These are phyloP conservation scores for Montipora sp. DNA, from an alignment of 64 coral and sea anemone species.

Conservation along the genomic window DNA sequence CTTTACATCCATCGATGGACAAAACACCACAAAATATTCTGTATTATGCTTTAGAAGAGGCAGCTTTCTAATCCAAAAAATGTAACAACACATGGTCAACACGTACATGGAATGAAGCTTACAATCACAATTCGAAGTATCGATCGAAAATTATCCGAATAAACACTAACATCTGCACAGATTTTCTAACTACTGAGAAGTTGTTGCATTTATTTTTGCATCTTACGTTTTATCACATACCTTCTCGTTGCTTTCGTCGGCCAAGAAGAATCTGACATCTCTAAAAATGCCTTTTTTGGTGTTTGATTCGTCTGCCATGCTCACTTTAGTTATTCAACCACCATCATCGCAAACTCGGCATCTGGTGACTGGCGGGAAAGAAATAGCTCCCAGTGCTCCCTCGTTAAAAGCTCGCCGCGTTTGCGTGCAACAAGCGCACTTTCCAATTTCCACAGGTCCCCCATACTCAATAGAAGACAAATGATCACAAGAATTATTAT, in stretches of 20 bases:
- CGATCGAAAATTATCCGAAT: neutral
- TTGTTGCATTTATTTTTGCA: neutral
- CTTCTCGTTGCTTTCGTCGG: constrained; percentile 45
- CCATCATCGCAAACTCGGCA: constrained; percentile 16
- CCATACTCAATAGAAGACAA: too few species aligned
- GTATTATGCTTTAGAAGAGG: too few species aligned
- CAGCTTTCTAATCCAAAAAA: neutral
- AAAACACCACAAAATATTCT: too few species aligned
- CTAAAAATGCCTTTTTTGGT: constrained; percentile 26
- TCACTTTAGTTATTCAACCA: neutral
- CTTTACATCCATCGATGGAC: too few species aligned
- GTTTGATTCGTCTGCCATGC: constrained; percentile 1
- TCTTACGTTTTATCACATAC: neutral
- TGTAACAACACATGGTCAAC: neutral
- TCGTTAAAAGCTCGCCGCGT: too few species aligned
- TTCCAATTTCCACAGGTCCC: neutral
- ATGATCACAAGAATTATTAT: too few species aligned
- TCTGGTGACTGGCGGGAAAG: constrained; percentile 44
- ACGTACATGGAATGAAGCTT: neutral
- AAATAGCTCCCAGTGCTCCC: neutral
- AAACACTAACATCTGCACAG: neutral
- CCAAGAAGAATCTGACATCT: constrained; percentile 43
- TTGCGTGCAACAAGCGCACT: neutral
- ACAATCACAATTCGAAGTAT: neutral
- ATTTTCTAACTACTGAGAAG: neutral